Conservation (phyloP, 2,797 vertebrate genomes). For the Enteromius viviparus region DNA sequence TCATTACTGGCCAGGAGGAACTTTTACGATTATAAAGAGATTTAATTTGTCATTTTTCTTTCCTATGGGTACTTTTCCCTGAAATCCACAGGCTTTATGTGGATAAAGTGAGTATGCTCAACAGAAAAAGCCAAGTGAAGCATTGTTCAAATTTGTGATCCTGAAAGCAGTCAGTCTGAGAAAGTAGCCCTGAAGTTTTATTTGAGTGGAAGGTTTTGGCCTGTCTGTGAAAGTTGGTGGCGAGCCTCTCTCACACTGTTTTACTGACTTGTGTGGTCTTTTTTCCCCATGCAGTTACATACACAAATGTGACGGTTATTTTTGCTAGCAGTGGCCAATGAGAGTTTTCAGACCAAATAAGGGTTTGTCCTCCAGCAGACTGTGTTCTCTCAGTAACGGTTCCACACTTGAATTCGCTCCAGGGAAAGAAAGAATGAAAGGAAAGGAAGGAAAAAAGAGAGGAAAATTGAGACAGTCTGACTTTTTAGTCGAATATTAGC, state of each 20-base stretch:
- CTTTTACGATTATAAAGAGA: neutral
- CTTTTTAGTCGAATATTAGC: constrained; percentile 44
- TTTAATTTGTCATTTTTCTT: neutral
- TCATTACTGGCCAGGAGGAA: constrained; percentile 9
- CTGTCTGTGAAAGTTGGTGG: constrained; percentile 44
- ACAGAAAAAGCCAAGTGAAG: neutral
- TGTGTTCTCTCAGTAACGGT: constrained; percentile 48
- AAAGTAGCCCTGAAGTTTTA: constrained; percentile 31
- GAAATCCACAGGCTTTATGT: neutral
- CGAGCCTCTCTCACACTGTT: constrained; percentile 35
- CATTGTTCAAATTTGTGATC: constrained; percentile 3
- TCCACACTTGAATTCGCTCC: constrained; percentile 55
- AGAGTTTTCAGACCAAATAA: constrained; percentile 81
- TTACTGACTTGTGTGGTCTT: constrained; percentile 75
- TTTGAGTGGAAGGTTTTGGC: constrained; percentile 32
- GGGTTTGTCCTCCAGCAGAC: constrained; percentile 65
- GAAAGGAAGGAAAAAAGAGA: constrained; percentile 41
- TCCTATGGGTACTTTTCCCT: neutral
- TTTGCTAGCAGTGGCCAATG: constrained; percentile 73
- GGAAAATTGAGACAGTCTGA: constrained; percentile 24
- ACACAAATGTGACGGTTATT: constrained; percentile 78
- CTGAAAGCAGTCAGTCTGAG: constrained; percentile 30
- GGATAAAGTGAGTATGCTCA: neutral
- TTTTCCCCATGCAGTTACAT: constrained; percentile 72
- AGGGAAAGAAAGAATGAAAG: constrained; percentile 55